Conservation (phyloP, 2,113 vertebrate genomes). For the Clupea harengus region DNA sequence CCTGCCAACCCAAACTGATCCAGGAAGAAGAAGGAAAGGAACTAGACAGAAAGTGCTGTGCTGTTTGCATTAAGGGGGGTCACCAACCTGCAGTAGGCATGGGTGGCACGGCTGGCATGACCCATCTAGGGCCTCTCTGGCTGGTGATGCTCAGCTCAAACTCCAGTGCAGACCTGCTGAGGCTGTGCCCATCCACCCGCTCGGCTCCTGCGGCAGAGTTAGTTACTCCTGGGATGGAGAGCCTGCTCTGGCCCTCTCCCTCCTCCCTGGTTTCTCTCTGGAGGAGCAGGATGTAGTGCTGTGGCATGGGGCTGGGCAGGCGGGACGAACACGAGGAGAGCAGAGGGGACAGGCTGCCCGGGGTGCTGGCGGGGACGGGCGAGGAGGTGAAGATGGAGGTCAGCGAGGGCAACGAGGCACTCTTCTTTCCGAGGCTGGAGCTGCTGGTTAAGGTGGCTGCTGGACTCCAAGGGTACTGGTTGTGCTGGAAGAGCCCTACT, state of each 20-base stretch:
- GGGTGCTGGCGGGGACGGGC: conserved; percentile 50
- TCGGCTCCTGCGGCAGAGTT: not conserved
- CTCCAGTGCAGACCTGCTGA: not conserved
- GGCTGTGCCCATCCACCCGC: not conserved
- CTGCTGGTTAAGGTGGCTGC: not conserved
- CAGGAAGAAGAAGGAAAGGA: not conserved
- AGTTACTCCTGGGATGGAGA: not conserved
- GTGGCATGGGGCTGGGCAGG: conserved; percentile 58
- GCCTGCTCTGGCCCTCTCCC: not conserved
- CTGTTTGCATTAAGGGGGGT: not conserved
- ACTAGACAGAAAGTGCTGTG: not conserved
- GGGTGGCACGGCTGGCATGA: not conserved
- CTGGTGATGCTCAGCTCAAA: not conserved
- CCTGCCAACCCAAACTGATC: too few relatives aligned
- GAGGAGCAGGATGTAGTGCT: conserved; percentile 65
- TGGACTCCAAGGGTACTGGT: not conserved
- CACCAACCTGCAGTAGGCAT: conserved; percentile 27
- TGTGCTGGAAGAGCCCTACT: not conserved
- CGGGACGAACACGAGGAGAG: conserved; percentile 64
- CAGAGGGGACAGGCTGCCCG: conserved; percentile 66
- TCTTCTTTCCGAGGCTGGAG: not conserved
- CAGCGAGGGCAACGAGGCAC: conserved; percentile 33
- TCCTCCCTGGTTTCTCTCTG: conserved; percentile 30
- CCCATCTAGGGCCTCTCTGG: not conserved
- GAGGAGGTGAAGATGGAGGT: conserved; percentile 49